Percentiles rank a stretch among this genome's conserved stretches.
Conservation (phyloP, 1,140 invertebrate genomes). For the Palaemon carinicauda region DNA sequence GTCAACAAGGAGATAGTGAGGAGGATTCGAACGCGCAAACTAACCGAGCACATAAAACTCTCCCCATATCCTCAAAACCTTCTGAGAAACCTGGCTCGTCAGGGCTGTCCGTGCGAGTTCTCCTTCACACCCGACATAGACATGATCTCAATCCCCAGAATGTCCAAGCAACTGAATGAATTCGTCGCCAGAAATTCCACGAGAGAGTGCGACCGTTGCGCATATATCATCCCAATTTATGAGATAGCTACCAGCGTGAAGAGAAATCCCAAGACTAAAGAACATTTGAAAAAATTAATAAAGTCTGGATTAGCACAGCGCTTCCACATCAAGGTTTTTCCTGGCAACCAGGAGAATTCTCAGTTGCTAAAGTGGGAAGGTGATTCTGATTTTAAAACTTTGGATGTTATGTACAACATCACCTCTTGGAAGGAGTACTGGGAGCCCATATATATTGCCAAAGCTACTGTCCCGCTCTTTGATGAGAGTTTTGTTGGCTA, state of each 20-base stretch:
- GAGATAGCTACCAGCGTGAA: conserved; percentile 79
- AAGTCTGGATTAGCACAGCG: conserved; percentile 74
- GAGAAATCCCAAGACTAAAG: conserved; percentile 79
- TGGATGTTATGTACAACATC: conserved; percentile 77
- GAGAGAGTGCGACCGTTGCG: conserved; percentile 68
- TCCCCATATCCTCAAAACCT: conserved; percentile 52
- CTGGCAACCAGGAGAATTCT: conserved; percentile 89
- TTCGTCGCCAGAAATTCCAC: conserved; percentile 12
- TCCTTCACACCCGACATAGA: conserved; percentile 48
- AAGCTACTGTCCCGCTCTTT: conserved; percentile 80
- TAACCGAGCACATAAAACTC: not conserved
- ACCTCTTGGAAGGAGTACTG: conserved; percentile 71
- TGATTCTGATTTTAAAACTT: conserved; percentile 64
- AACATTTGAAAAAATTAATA: conserved; percentile 77
- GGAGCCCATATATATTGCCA: conserved; percentile 91
- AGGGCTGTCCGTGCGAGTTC: conserved; percentile 28
- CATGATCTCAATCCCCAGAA: conserved; percentile 34
- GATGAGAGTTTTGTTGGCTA: conserved; percentile 94
- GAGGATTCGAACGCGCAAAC: not conserved
- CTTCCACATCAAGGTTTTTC: conserved; percentile 74
- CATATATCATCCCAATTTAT: conserved; percentile 91
- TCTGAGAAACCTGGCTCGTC: conserved; percentile 53
- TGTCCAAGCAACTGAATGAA: conserved; percentile 16
- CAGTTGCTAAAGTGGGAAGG: conserved; percentile 82
- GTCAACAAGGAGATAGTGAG: conserved; percentile 19